These are phyloP conservation scores for Apolygus lucorum DNA, from an alignment of 1,140 invertebrate genomes.

Conservation along the genomic window DNA sequence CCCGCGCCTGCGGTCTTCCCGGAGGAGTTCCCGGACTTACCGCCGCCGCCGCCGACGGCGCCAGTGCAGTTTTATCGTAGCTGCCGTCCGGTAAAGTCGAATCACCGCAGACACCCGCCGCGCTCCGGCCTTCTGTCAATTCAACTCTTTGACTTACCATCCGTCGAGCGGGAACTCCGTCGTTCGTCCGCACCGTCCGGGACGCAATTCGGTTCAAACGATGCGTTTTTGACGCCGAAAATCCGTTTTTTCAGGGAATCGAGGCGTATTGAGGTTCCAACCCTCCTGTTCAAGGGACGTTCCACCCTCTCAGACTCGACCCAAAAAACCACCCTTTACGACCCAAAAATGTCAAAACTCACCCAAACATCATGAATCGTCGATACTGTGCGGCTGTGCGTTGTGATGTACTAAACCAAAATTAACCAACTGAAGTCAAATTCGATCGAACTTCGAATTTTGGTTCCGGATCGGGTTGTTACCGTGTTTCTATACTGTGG, in stretches of 20 bases:
- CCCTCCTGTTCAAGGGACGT: too few species aligned
- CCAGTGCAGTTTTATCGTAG: conserved; percentile 25
- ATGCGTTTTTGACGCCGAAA: not conserved
- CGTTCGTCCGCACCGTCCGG: not conserved
- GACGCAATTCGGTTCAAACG: not conserved
- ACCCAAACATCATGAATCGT: too few species aligned
- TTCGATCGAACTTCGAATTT: too few species aligned
- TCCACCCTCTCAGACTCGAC: too few species aligned
- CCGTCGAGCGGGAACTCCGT: conserved; percentile 2
- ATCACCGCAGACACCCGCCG: not conserved
- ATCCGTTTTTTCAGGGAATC: not conserved
- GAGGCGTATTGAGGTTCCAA: not conserved
- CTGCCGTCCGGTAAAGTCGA: conserved; percentile 14
- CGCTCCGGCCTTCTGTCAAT: too few species aligned
- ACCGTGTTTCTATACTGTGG: too few species aligned
- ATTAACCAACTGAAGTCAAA: too few species aligned
- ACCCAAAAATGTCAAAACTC: too few species aligned
- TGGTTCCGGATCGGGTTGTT: too few species aligned
- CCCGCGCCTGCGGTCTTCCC: not conserved
- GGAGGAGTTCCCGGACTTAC: not conserved
- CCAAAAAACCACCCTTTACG: too few species aligned
- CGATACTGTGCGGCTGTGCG: too few species aligned
- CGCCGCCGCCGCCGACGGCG: conserved; percentile 6
- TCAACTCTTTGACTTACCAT: conserved; percentile 2
- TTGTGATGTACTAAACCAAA: too few species aligned